Evolutionary conservation across 2,113 vertebrate genomes (phyloP).

Genomic region (Pyxicephalus adspersus): DNA sequence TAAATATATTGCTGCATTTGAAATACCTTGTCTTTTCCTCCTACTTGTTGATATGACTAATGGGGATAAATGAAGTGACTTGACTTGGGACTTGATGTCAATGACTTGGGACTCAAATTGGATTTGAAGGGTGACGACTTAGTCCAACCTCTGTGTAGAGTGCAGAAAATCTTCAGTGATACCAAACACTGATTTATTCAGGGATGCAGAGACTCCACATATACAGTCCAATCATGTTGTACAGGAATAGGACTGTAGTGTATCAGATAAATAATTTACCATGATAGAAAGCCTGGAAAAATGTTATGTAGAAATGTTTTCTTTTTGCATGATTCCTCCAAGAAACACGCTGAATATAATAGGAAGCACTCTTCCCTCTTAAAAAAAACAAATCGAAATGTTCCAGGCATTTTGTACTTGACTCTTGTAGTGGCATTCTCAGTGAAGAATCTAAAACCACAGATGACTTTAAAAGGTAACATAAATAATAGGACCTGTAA

Average conservation of each 20-base stretch:
- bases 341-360: background rate
- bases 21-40: too few species aligned
- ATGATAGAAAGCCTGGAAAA: too few species aligned
- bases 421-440: background rate
- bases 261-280: background rate
- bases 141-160: too few species aligned
- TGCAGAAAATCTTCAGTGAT: too few species aligned
- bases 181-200: background rate
- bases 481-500: background rate
- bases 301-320: background rate
- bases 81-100: too few species aligned
- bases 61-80: too few species aligned
- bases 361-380: too few species aligned
- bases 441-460: background rate
- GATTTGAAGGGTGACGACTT: too few species aligned
- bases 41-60: too few species aligned
- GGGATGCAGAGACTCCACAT: background rate
- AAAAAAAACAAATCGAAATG: background rate
- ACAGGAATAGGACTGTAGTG: background rate
- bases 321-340: background rate
- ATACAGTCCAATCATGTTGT: slow-evolving; percentile 2
- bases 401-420: background rate
- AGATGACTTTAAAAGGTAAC: slow-evolving; percentile 8
- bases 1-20: too few species aligned
- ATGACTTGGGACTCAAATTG: too few species aligned